phyloP scores from a whole-genome alignment of 2,888 invertebrate genomes.

The Noctua janthina region DNA sequence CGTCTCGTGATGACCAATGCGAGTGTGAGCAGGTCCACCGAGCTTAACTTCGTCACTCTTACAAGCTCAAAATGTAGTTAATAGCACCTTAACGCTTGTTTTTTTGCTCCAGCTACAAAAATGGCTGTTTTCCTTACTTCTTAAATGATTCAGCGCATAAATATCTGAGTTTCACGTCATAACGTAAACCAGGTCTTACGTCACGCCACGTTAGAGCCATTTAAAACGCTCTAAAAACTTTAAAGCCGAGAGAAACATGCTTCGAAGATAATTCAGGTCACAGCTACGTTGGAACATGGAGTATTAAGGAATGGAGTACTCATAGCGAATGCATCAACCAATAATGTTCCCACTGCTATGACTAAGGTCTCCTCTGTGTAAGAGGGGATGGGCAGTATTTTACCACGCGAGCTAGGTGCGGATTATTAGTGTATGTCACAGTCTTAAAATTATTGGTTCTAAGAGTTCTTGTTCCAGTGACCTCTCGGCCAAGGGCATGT shows the following conservation, averaged over 20 bases:
- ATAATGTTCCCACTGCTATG: background rate
- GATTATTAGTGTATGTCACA: background rate
- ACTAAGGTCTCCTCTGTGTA: background rate
- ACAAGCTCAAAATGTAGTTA: background rate
- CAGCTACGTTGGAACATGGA: conserved; percentile 25
- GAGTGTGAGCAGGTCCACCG: background rate
- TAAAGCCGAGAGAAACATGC: conserved; percentile 48
- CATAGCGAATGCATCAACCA: background rate
- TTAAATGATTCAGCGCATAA: conserved; percentile 25
- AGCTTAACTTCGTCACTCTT: background rate
- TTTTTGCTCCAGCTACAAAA: background rate
- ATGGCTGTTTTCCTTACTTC: background rate
- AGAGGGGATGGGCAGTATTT: background rate
- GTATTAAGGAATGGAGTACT: conserved; percentile 31
- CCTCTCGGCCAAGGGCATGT: fast-evolving
- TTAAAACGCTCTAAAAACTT: conserved; percentile 62
- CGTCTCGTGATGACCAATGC: background rate
- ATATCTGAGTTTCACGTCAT: conserved; percentile 33
- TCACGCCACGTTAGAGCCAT: conserved; percentile 51
- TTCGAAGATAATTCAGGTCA: conserved; percentile 57
- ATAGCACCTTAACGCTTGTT: background rate
- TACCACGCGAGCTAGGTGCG: no score
- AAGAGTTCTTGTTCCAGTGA: background rate
- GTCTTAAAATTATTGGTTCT: background rate
- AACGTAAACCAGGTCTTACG: conserved; percentile 50